Conservation (phyloP, 2,888 invertebrate genomes). For the Hemistola chrysoprasaria region DNA sequence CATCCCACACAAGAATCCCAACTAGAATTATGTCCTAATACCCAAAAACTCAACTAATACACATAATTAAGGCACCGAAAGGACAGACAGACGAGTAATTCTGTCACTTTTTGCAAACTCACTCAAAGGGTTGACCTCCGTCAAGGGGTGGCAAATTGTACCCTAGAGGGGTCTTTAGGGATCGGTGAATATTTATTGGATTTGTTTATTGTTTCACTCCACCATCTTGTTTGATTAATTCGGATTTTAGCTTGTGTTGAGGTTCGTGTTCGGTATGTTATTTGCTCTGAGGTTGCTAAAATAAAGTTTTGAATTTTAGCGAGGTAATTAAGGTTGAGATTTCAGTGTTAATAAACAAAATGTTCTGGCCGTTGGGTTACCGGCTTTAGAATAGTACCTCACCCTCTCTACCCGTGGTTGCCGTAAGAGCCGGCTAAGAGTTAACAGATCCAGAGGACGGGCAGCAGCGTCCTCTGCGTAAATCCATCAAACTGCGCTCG, state of each 20-base stretch:
- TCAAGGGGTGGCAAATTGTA: slow-evolving; percentile 30
- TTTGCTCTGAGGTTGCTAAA: no score
- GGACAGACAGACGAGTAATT: slow-evolving; percentile 42
- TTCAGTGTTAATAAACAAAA: no score
- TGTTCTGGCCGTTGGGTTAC: no score
- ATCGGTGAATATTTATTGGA: slow-evolving; percentile 32
- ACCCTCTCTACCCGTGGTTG: no score
- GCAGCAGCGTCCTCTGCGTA: no score
- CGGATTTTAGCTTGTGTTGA: neutral
- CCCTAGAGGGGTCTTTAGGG: slow-evolving; percentile 21
- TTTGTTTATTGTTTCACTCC: slow-evolving; percentile 28
- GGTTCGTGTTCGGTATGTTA: no score
- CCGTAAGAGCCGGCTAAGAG: no score
- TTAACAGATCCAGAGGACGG: no score
- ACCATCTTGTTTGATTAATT: slow-evolving; percentile 22
- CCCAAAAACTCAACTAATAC: slow-evolving; percentile 45
- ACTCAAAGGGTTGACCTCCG: slow-evolving; percentile 42
- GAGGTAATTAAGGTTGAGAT: no score
- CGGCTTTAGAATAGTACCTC: no score
- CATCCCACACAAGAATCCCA: neutral
- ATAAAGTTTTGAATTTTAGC: no score
- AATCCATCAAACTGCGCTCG: no score
- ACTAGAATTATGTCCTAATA: slow-evolving; percentile 30
- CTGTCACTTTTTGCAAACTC: slow-evolving; percentile 47
- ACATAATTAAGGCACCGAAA: slow-evolving; percentile 47